Evolutionary conservation across 2,797 vertebrate genomes (phyloP).

Genomic region (Amphiprion clarkii): DNA sequence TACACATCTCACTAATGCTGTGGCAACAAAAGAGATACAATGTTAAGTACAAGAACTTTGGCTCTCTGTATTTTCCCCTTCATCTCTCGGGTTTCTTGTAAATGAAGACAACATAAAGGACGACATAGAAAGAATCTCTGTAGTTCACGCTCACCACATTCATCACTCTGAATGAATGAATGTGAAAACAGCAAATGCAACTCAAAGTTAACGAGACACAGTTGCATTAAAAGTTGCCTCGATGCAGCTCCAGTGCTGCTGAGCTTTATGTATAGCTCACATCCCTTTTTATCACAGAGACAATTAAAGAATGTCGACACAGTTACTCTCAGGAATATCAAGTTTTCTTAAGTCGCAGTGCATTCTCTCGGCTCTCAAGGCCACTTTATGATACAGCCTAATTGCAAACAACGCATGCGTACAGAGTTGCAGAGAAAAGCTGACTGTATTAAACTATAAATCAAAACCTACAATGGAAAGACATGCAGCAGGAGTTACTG

Average conservation of each 20-base stretch:
- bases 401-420: slow-evolving; percentile 4
- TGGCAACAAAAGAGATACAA: background rate
- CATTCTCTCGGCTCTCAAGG: background rate
- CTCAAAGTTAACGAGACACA: background rate
- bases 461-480: background rate
- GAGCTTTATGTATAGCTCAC: background rate
- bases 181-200: background rate
- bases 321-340: background rate
- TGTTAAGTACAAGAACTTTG: too few species aligned
- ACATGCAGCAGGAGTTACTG: background rate
- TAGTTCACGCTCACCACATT: background rate
- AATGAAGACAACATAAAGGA: background rate
- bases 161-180: background rate
- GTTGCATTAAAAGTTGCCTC: background rate
- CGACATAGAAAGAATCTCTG: background rate
- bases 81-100: background rate
- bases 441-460: background rate
- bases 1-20: background rate
- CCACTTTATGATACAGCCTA: background rate
- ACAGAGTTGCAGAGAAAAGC: background rate
- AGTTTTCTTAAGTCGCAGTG: background rate
- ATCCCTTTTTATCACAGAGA: background rate
- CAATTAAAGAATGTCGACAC: background rate
- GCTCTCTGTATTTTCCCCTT: background rate
- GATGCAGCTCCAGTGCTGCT: background rate